These are phyloP conservation scores for Sitodiplosis mosellana DNA, from an alignment of 1,140 invertebrate genomes.

Conservation along the genomic window DNA sequence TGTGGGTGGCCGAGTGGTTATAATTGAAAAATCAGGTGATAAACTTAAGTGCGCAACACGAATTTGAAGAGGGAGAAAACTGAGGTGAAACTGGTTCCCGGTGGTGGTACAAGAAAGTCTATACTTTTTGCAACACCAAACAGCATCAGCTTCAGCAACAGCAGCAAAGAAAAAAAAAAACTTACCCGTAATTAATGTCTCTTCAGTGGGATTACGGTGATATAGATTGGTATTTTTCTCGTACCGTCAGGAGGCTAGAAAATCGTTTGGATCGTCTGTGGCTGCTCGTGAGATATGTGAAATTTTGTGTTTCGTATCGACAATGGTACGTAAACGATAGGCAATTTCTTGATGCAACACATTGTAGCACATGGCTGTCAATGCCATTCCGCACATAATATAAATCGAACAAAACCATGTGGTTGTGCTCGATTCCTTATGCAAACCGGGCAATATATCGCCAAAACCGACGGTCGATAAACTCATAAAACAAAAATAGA, in stretches of 20 bases:
- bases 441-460: conserved; percentile 67
- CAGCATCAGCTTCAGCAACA: neutral
- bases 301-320: conserved; percentile 25
- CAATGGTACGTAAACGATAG: conserved; percentile 49
- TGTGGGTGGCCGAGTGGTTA: no score
- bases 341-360: conserved; percentile 88
- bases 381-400: conserved; percentile 83
- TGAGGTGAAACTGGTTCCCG: no score
- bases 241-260: conserved; percentile 46
- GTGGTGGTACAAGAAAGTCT: no score
- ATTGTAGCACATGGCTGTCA: conserved; percentile 97
- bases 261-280: conserved; percentile 34
- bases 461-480: conserved; percentile 85
- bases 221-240: conserved; percentile 34
- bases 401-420: conserved; percentile 89
- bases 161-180: neutral
- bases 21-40: no score
- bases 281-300: conserved; percentile 28
- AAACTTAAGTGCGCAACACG: no score
- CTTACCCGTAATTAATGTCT: conserved; percentile 30
- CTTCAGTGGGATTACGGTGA: conserved; percentile 43
- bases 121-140: no score
- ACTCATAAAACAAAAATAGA: conserved; percentile 89
- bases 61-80: no score
- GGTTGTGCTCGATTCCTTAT: conserved; percentile 40